These are phyloP conservation scores for Bombus fervidus DNA, from an alignment of 1,140 invertebrate genomes.

Conservation along the genomic window DNA sequence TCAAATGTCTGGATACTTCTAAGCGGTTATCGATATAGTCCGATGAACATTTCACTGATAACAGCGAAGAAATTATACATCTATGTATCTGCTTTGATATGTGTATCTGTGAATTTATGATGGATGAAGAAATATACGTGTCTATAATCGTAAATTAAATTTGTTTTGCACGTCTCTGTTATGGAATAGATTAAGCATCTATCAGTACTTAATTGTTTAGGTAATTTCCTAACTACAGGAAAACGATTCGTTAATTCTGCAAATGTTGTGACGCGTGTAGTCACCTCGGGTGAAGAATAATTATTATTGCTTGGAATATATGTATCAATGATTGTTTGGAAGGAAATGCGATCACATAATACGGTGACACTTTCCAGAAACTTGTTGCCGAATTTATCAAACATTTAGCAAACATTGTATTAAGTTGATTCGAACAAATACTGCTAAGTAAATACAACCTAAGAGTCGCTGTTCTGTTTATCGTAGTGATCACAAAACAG, in stretches of 20 bases:
- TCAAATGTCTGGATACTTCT: too few species aligned
- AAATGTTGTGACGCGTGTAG: not conserved
- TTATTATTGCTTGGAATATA: not conserved
- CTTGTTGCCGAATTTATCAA: not conserved
- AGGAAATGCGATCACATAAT: not conserved
- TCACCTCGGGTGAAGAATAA: not conserved
- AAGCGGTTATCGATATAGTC: too few species aligned
- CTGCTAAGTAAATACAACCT: too few species aligned
- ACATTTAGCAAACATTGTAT: too few species aligned
- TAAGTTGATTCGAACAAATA: too few species aligned
- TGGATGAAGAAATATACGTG: slow-evolving; percentile 14
- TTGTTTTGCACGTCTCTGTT: not conserved
- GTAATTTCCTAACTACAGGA: not conserved
- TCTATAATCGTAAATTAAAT: not conserved
- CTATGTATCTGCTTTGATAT: not conserved
- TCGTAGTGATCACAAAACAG: too few species aligned
- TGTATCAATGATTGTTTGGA: not conserved
- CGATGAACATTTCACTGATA: not conserved
- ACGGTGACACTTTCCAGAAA: not conserved
- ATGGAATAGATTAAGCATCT: not conserved
- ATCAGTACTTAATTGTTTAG: not conserved
- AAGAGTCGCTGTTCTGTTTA: not conserved
- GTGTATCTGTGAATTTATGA: not conserved
- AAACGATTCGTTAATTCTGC: not conserved
- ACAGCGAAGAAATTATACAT: not conserved